Base-by-base conservation (phyloP, 2,113 vertebrate genomes). In the Ceyx cyanopectus region DNA sequence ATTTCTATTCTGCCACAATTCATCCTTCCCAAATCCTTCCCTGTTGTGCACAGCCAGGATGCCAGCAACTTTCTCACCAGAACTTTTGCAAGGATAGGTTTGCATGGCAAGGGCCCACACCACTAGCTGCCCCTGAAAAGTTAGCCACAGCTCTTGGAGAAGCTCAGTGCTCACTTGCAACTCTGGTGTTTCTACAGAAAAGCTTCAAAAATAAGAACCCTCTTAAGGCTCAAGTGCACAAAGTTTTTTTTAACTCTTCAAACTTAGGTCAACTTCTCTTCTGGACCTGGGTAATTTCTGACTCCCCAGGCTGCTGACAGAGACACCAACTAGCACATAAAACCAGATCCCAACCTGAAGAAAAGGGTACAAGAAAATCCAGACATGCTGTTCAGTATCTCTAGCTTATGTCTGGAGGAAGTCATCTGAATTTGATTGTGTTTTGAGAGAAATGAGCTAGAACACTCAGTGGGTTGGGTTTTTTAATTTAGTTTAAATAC, bases 231-330 rank as follows among this genome's bases (percentile, higher is more conserved):
- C 10, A 80, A 37, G 7, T 16, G 3, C 22, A 58, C 37, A 50
- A 51, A 54, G 22, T 12, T 3, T 19, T 66, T 69, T 81, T 67
- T 37, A 82, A 77, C 17, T 46, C 22, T 32, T 29, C n/a, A 16
- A 48, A 41, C 19, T 56, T 32, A 65, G 14, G 21, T 66, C 43
- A 75, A 15, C 12, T 63, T 54, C 8, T n/a, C 7, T 50, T 46
- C 26, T 24, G 19, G 11, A n/a, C 10, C 8, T 1, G 5, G 18
- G 27, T 12, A 5, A 40, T 40, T 54, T 43, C 8, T n/a, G 37
- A 89, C 46, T 1, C 15, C 32, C 13, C 22, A 7, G 13, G 7
- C 2, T 18, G 12, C 12, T 0, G 0, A 45, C 23, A 37, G 30
- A 32, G 34, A 26, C 37, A 76, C 9, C 10, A 90, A 24, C 7